Evolutionary conservation across 2,113 vertebrate genomes (phyloP), one percentile per base, ranked within the genome.

Genomic region (Platichthys stellatus): DNA sequence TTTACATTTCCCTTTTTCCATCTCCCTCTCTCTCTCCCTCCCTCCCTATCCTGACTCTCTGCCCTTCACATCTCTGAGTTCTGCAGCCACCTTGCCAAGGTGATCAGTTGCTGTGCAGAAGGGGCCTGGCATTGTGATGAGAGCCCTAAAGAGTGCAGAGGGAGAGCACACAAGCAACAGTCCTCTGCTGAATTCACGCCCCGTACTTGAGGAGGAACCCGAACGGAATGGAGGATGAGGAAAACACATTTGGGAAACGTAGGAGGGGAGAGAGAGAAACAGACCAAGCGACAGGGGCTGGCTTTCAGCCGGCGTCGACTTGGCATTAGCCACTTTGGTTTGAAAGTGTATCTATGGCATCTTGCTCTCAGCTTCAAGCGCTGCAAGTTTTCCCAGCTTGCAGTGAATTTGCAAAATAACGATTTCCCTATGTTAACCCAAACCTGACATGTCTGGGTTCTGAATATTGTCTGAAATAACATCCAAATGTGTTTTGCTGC

Each of bases 221-320:
- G 71, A 72, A 86, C 60, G 60, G 83, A 83, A 88, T 62, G 2
- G 14, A 45, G 56, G 76, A 82, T 76, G 72, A 89, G 54, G 74
- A 64, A 75, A 83, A 83, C n/a, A 63, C 20, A 63, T 51, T 57
- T 53, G 31, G 13, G 78, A 71, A 72, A 77, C 35, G 28, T 24
- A 43, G 53, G 28, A 60, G 47, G 21, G 18, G 62, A 66, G 8
- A 54, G 8, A 54, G 2, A 43, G 4, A 76, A 69, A 74, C 24
- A 78, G 69, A 70, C 20, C 49, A 77, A 71, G 69, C 70, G 28
- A 78, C 53, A 73, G 73, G 21, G 56, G 35, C 26, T 73, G 61
- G 24, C 67, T 77, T 62, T 38, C 35, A 2, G 31, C 64, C 72
- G 56, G 57, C 2, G 5, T n/a, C 2, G 12, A 40, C 31, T 58